phyloP scores from a whole-genome alignment of 2,797 vertebrate species.

The Gambelia wislizenii region DNA sequence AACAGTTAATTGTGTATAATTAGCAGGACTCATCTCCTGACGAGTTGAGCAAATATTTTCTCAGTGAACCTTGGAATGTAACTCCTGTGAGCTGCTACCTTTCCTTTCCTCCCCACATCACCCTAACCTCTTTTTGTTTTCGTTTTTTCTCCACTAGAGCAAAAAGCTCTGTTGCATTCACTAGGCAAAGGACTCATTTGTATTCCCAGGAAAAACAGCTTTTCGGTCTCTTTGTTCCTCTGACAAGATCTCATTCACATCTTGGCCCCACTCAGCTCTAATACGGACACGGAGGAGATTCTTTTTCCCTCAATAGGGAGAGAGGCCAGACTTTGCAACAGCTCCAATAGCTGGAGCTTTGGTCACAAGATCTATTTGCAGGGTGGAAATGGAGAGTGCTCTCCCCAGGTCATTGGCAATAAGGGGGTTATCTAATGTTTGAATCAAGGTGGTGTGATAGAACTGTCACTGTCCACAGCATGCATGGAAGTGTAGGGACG shows the following conservation, averaged over 20 bases:
- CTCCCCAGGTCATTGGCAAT: not conserved
- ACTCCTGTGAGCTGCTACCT: not conserved
- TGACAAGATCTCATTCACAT: not conserved
- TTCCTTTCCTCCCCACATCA: no score
- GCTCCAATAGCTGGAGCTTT: no score
- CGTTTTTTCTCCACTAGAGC: not conserved
- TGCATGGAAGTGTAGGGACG: no score
- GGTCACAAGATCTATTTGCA: not conserved
- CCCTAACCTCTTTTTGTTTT: not conserved
- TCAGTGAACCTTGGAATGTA: not conserved
- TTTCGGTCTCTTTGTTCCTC: not conserved
- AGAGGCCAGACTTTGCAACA: not conserved
- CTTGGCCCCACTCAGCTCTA: not conserved
- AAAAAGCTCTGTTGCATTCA: not conserved
- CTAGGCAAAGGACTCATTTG: accelerated
- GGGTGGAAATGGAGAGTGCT: not conserved
- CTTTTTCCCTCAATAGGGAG: not conserved
- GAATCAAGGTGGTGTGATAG: not conserved
- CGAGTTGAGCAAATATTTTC: slow-evolving; percentile 55
- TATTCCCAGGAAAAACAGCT: not conserved
- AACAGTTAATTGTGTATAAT: slow-evolving; percentile 50
- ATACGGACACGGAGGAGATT: not conserved
- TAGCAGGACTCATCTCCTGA: slow-evolving; percentile 33
- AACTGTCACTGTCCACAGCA: not conserved
- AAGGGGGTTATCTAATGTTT: no score